phyloP scores from a whole-genome alignment of 2,113 vertebrate species.

The Saccopteryx bilineata region DNA sequence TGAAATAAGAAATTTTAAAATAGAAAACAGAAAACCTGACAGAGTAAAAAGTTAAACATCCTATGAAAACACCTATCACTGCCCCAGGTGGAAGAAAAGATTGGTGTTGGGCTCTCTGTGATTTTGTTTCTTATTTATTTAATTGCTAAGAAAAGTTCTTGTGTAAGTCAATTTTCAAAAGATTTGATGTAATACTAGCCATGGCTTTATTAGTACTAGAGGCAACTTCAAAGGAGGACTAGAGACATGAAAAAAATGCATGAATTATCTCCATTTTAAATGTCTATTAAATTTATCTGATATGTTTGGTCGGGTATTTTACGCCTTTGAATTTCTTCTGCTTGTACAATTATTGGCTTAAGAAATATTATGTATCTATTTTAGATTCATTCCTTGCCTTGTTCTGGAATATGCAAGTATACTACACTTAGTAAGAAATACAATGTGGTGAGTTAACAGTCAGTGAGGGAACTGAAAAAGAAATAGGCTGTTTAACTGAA shows the following conservation, averaged over 20 bases:
- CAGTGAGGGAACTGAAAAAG: slow-evolving; percentile 67
- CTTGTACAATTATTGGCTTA: slow-evolving; percentile 19
- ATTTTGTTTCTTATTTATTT: slow-evolving; percentile 41
- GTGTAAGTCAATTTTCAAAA: slow-evolving; percentile 38
- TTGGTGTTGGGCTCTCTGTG: not conserved
- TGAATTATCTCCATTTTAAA: not conserved
- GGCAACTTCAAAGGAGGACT: not conserved
- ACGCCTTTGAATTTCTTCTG: not conserved
- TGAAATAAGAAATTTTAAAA: slow-evolving; percentile 56
- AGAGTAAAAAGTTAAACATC: not conserved
- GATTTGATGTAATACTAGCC: not conserved
- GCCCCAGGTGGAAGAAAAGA: not conserved
- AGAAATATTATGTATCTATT: slow-evolving; percentile 37
- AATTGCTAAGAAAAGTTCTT: slow-evolving; percentile 45
- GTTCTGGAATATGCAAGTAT: not conserved
- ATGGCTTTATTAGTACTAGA: slow-evolving; percentile 1
- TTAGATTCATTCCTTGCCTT: slow-evolving; percentile 52
- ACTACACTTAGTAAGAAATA: slow-evolving; percentile 17
- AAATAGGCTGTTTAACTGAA: slow-evolving; percentile 58
- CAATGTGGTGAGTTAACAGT: slow-evolving; percentile 41
- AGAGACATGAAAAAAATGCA: not conserved
- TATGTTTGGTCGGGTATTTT: not conserved
- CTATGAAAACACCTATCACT: not conserved
- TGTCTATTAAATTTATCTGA: slow-evolving; percentile 28
- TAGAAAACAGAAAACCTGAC: slow-evolving; percentile 13